These are phyloP conservation scores for Montipora efflorescens DNA, from an alignment of 64 coral and sea anemone species.

Conservation along the genomic window DNA sequence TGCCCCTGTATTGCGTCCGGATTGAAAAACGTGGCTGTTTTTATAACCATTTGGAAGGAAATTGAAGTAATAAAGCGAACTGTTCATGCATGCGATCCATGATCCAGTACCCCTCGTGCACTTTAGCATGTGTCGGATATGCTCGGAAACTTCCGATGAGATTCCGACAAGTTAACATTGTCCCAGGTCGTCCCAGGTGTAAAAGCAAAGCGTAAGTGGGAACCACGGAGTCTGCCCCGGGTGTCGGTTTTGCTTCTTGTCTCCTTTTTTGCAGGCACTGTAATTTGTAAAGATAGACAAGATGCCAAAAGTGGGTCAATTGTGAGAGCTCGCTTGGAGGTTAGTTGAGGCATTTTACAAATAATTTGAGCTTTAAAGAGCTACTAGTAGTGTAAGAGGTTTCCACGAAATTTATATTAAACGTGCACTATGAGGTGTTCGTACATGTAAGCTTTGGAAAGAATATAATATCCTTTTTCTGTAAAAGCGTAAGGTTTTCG, in stretches of 20 bases:
- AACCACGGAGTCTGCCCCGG: background rate
- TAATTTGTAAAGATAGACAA: background rate
- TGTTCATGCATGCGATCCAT: no score
- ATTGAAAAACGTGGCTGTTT: no score
- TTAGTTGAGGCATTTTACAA: background rate
- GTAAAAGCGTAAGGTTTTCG: no score
- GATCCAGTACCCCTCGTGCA: no score
- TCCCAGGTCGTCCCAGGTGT: background rate
- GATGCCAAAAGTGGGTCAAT: conserved; percentile 22
- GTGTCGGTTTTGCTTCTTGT: background rate
- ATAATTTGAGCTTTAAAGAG: background rate
- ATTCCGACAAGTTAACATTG: background rate
- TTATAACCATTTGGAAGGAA: no score
- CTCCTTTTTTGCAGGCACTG: background rate
- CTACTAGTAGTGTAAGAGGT: no score
- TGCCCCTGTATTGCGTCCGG: no score
- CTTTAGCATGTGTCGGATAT: background rate
- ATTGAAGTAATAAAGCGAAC: no score
- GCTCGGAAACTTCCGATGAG: background rate
- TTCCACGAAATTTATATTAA: no score
- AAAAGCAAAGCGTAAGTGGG: no score
- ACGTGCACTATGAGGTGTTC: no score
- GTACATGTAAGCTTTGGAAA: background rate
- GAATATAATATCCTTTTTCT: no score
- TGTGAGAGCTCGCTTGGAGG: conserved; percentile 68